Evolutionary conservation across 1,140 invertebrate genomes (phyloP), one percentile per base, ranked within the genome.

Genomic region (Polypedilum pembai): DNA sequence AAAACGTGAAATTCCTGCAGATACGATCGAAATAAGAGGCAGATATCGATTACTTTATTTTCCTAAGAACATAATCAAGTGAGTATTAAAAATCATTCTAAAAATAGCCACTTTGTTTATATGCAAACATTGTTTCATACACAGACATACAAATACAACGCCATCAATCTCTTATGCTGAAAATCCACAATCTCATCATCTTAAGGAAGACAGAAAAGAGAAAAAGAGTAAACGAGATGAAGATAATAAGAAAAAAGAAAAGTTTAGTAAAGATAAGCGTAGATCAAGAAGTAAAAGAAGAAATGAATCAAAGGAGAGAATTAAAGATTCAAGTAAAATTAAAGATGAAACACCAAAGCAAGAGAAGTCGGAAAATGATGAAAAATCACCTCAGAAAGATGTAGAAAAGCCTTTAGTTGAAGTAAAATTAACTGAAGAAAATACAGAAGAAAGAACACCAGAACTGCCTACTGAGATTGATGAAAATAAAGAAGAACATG

Each of bases 101-200:
- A 15, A 12, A 33, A 33, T 33, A 33, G 24, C 45, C 45, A 17
- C 10, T 15, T 56, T 56, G 10, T 56, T 56, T 15, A 56, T 56
- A 56, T 15, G 63, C 63, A 17, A 18, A 20, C 1, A 69, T 69
- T 20, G 10, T 56, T 56, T 56, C 24, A 33, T 5, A 33, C 5
- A 56, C 45, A 69, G 65, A 69, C 17, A 69, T 8, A 69, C 65
- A 69, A 69, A 69, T 18, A 8, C 18, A 10, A 8, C 15, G 18
- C 65, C 65, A 69, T 69, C 65, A 21, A 20, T 69, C 1, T 69
- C 65, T 4, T 69, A 18, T 69, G 65, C 65, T 18, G 65, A 69
- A 69, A 69, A 20, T 69, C 65, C 65, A 20, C n/a, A 69, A 18
- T 21, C 17, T 20, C 15, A 8, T 20, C 15, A 18, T 8, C 18